Base-by-base conservation (phyloP, 2,113 vertebrate species). In the Pseudorhombus dupliciocellatus region DNA sequence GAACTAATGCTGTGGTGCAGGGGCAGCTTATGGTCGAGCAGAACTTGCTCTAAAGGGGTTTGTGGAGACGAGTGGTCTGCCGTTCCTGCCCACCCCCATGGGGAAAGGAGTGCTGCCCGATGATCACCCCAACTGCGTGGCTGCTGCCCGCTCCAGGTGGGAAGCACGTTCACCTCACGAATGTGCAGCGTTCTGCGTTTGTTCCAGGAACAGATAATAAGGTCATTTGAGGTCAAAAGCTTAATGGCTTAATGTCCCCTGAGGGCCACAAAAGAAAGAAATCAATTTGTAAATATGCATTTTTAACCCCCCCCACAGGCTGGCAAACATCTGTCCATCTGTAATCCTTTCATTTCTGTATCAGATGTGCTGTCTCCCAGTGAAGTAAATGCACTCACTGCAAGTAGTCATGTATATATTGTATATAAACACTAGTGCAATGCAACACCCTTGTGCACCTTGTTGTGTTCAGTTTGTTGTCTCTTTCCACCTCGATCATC, bases 31-130 rank as follows among this genome's bases (percentile, higher is more conserved):
- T 73, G 92, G 95, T 31, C 90, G 4, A 56, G 97, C 97, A 50
- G 98, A 99, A 88, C 68, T 73, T 11, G 94, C 68, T 73, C 81
- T 99, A 73, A 86, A 85, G 65, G 92, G 92, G 66, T 67, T 99
- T 90, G 95, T 99, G 79, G 94, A 97, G 44, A 80, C 77, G 1
- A 95, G 87, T 68, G 91, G 94, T 2, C 42, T 99, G 69, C 98
- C 97, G 1, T 99, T 98, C 90, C 90, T 99, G 78, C 95, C 97
- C 76, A 98, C 98, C 0, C 98, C 98, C 2, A 99, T 99, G 98
- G 98, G 96, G 12, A 99, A 99, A 84, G 98, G 98, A 25, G 94
- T 97, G 56, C 90, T 98, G 64, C 94, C 96, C 26, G 98, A 99
- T 84, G 91, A 95, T 82, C 98, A 99, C 83, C 93, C 92, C 31